phyloP scores from a whole-genome alignment of 2,888 invertebrate genomes.

The Stenurella melanura region DNA sequence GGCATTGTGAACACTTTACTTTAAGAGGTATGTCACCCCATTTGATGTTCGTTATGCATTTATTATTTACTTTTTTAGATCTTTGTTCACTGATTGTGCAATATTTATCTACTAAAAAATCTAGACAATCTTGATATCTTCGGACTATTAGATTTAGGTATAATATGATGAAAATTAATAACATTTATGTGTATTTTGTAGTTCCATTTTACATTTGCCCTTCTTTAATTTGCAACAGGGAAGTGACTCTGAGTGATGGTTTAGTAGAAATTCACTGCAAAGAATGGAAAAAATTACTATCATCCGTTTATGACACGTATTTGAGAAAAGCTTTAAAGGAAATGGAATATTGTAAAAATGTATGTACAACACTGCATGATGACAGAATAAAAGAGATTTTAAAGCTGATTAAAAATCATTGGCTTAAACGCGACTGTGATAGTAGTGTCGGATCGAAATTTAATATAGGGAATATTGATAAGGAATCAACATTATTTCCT shows the following conservation, averaged over 20 bases:
- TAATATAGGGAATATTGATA: constrained; percentile 72
- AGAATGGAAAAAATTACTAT: constrained; percentile 76
- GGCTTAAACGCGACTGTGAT: constrained; percentile 23
- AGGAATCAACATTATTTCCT: constrained; percentile 74
- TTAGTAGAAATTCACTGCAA: constrained; percentile 76
- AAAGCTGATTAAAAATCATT: constrained; percentile 65
- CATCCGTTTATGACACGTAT: constrained; percentile 74
- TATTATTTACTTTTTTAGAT: background rate
- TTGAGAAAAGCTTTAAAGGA: constrained; percentile 69
- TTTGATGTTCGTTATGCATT: no score
- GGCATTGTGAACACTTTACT: constrained; percentile 35
- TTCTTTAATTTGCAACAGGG: constrained; percentile 74
- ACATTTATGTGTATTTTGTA: constrained; percentile 42
- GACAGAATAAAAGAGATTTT: constrained; percentile 67
- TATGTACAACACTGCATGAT: constrained; percentile 69
- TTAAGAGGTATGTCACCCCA: constrained; percentile 43
- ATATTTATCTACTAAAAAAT: no score
- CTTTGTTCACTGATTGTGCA: no score
- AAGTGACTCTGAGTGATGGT: constrained; percentile 76
- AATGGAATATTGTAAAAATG: constrained; percentile 65
- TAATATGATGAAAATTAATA: background rate
- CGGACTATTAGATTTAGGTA: no score
- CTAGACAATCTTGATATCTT: no score
- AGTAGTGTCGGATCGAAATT: constrained; percentile 51
- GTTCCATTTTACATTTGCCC: constrained; percentile 77